Evolutionary conservation across 2,797 vertebrate species (phyloP), one percentile per base, ranked within the genome.

Genomic region (Sorex maritimensis): DNA sequence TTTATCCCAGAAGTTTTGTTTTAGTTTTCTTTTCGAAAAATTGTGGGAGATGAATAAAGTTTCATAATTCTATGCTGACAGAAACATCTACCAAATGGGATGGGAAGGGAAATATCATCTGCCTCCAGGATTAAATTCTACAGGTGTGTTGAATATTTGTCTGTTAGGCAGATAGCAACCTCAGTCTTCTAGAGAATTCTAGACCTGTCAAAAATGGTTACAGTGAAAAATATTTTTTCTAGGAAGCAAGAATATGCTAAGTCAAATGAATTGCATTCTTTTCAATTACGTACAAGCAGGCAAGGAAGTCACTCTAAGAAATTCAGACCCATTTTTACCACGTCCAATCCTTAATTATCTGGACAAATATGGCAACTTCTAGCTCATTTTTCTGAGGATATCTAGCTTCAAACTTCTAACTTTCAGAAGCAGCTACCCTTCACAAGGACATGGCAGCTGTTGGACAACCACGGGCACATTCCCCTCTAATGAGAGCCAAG

Each of bases 131-230:
- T 73, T 74, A 75, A 77, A 86, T 84, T 92, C 77, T 86, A 65
- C 58, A 90, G 74, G 78, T 79, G 21, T 34, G 24, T 9, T 81
- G 38, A 78, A 26, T 72, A 58, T 75, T 67, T 73, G 67, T 83
- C 67, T 81, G 14, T 26, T 79, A 44, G 34, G 21, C 49, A 80
- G 78, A 52, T 26, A 87, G 34, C 52, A 58, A n/a, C 23, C 49
- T 9, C 49, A 1, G 80, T 68, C 65, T 96, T 96, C 86, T 69
- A 81, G 88, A 95, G 78, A 88, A 92, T 77, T 88, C 88, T 95
- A 75, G 90, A 77, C 84, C 84, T 95, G 94, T 94, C 86, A 95
- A 65, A 95, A 92, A 86, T 17, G 28, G 87, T 81, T 87, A 82
- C n/a, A 85, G 26, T 58, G 83, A 81, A 91, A 81, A 71, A 15